These are phyloP conservation scores for Cataglyphis cursor DNA, from an alignment of 2,888 invertebrate species.

Conservation along the genomic window DNA sequence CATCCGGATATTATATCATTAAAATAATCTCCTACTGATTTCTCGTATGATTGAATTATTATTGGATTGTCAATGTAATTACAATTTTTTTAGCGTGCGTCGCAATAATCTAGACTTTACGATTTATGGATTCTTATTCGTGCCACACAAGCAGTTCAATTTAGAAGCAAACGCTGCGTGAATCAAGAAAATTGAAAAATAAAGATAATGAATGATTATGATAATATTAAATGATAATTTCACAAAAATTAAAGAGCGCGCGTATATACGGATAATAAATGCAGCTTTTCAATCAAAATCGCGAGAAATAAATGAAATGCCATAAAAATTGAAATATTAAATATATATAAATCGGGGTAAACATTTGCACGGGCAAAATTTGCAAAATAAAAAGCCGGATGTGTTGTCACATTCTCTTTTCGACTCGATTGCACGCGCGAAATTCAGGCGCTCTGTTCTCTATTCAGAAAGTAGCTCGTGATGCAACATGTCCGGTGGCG, in stretches of 20 bases:
- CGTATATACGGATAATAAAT: background rate
- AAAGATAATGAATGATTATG: background rate
- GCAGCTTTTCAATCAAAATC: slow-evolving; percentile 12
- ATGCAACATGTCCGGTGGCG: background rate
- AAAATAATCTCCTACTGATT: background rate
- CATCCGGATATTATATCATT: background rate
- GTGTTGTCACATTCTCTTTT: background rate
- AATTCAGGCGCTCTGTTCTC: background rate
- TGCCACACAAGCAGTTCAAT: background rate
- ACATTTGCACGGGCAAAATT: background rate
- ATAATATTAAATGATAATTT: background rate
- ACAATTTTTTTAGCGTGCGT: background rate
- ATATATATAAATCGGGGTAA: background rate
- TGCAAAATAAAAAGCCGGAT: background rate
- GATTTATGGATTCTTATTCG: background rate
- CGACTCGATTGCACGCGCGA: background rate
- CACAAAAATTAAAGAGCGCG: slow-evolving; percentile 1
- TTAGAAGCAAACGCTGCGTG: background rate
- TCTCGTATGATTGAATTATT: background rate
- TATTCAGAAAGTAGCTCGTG: slow-evolving; percentile 6
- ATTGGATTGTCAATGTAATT: background rate
- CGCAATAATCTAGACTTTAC: background rate
- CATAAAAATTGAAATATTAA: background rate
- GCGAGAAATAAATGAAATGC: background rate
- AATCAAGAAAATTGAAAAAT: background rate